Evolutionary conservation across 1,140 invertebrate genomes (phyloP), one percentile per base, ranked within the genome.

Genomic region (Tetragnatha versicolor): DNA sequence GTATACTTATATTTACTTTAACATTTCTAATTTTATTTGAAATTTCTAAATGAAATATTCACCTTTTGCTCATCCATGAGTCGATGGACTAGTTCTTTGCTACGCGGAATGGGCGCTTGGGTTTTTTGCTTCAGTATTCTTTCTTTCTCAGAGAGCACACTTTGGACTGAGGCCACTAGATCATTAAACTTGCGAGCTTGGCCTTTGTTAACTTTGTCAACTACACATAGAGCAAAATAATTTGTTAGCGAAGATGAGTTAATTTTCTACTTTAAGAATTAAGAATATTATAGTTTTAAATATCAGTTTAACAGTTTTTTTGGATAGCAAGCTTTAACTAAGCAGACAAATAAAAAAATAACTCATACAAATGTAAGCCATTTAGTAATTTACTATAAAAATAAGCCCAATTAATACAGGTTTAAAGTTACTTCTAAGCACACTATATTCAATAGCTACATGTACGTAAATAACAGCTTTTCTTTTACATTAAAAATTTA

Each of bases 21-120:
- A 22, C 22, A 55, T 22, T 17, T 55, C 10, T 22, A 55, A 12
- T 5, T 35, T 14, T n/a, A 61, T 39, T n/a, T 37, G n/a, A 58
- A 22, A 58, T 12, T 33, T n/a, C 9, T 33, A 27, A 63, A 66
- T 3, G 31, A n/a, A 12, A 17, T 35, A 35, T 37, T 68, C 35
- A 82, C 93, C 83, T 94, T 93, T 84, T 98, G 95, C 82, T 95
- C 93, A 65, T 94, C 87, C 22, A 97, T 92, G 53, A 95, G 86
- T 84, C 93, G 92, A 83, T 97, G 93, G 25, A 98, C 85, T 14
- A 91, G 90, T 82, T 96, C 93, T 42, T 96, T 86, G 84, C 97
- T 94, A 37, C 94, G 86, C 0, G 95, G 93, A 69, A 97, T 88
- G 12, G 92, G 90, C 25, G 93, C 91, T 20, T 92, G 89, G 45